Conservation (phyloP, 2,113 vertebrate species). For the Anas platyrhynchos region DNA sequence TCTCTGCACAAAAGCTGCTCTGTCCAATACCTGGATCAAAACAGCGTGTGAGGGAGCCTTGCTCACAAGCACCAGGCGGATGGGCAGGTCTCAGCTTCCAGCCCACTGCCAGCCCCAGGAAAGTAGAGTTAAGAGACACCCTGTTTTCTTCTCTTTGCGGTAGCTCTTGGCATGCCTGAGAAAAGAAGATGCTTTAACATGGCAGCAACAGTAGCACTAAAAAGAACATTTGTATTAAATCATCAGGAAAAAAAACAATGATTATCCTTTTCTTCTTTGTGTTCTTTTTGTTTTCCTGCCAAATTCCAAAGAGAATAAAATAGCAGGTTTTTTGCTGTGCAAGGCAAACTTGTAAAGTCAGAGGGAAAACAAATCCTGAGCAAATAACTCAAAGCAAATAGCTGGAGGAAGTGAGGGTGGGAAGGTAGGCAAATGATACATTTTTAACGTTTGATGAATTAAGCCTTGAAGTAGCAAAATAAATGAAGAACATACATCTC, state of each 20-base stretch:
- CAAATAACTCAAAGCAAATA: conserved; percentile 64
- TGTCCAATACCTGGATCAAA: conserved; percentile 34
- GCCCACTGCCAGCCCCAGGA: background rate
- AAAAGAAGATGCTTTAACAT: conserved; percentile 31
- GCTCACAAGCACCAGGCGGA: accelerated
- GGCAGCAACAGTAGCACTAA: conserved; percentile 35
- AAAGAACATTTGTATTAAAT: conserved; percentile 44
- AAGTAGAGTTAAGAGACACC: background rate
- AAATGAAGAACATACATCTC: background rate
- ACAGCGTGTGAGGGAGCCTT: background rate
- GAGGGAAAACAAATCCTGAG: conserved; percentile 60
- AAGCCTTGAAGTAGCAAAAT: background rate
- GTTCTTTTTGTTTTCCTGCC: conserved; percentile 53
- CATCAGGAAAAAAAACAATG: conserved; percentile 32
- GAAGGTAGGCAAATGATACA: background rate
- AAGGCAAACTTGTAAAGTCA: conserved; percentile 58
- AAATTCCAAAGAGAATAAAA: conserved; percentile 52
- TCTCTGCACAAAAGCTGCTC: conserved; percentile 50
- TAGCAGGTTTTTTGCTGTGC: conserved; percentile 35
- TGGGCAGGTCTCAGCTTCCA: conserved; percentile 12
- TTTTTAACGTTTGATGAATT: background rate
- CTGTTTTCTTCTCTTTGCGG: background rate
- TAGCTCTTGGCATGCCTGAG: background rate
- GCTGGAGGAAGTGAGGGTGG: conserved; percentile 15
- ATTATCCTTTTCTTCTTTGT: conserved; percentile 53